phyloP scores from a whole-genome alignment of 1,140 invertebrate species.

The Lasaia peninsularis region DNA sequence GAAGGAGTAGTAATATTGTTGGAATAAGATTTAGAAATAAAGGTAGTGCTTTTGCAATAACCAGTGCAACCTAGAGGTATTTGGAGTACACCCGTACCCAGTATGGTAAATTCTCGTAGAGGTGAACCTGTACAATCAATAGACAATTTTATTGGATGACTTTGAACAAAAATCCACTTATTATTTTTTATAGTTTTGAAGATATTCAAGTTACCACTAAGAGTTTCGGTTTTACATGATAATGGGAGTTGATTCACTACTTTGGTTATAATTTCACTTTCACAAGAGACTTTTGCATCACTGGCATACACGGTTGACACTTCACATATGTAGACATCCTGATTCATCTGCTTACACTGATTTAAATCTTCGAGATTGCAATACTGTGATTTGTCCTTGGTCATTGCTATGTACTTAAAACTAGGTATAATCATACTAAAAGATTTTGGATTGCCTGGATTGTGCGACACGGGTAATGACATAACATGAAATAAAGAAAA shows the following conservation, averaged over 20 bases:
- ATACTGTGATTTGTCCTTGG: conserved; percentile 33
- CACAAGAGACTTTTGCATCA: conserved; percentile 25
- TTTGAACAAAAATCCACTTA: conserved; percentile 33
- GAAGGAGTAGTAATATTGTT: conserved; percentile 11
- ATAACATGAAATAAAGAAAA: conserved; percentile 32
- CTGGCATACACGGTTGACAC: conserved; percentile 20
- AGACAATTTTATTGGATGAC: conserved; percentile 20
- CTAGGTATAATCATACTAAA: conserved; percentile 30
- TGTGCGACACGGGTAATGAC: conserved; percentile 29
- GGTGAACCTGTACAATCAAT: conserved; percentile 16
- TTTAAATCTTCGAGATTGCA: conserved; percentile 20
- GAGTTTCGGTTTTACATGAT: conserved; percentile 26
- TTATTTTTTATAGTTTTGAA: conserved; percentile 29
- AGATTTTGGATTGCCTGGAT: conserved; percentile 18
- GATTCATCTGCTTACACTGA: conserved; percentile 18
- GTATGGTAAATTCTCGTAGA: not conserved
- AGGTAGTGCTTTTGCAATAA: conserved; percentile 13
- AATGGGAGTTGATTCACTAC: conserved; percentile 14
- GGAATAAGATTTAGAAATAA: conserved; percentile 17
- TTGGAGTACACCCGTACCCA: not conserved
- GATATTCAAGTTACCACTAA: conserved; percentile 25
- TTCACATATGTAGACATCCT: conserved; percentile 24
- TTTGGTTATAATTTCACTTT: conserved; percentile 30
- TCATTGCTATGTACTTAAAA: conserved; percentile 32
- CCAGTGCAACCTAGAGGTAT: not conserved